Percentiles rank a stretch among this genome's conserved stretches.
These are phyloP conservation scores for Dasypolia templi DNA, from an alignment of 2,888 invertebrate species.

Conservation along the genomic window DNA sequence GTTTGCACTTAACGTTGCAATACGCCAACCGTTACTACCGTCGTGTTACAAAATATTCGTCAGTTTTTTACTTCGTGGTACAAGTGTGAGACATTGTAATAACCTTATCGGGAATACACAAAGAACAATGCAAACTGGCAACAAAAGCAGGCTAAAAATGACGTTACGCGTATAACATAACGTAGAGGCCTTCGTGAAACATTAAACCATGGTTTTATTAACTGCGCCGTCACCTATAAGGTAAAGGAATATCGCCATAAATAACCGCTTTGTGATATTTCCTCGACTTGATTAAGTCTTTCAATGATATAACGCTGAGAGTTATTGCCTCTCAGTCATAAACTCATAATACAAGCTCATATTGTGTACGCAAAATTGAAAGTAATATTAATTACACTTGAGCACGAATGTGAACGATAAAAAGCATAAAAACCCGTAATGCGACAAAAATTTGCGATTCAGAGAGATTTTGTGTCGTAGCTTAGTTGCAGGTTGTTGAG, in stretches of 20 bases:
- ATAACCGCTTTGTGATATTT: constrained; percentile 79
- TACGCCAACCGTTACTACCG: constrained; percentile 24
- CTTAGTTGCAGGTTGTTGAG: constrained; percentile 84
- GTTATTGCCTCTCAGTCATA: constrained; percentile 69
- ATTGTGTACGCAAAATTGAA: constrained; percentile 63
- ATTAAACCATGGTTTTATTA: constrained; percentile 81
- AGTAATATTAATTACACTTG: constrained; percentile 63
- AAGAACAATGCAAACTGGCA: constrained; percentile 68
- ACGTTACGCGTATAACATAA: constrained; percentile 70
- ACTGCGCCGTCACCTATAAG: constrained; percentile 75
- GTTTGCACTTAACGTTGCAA: constrained; percentile 41
- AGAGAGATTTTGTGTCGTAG: constrained; percentile 75
- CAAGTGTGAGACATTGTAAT: constrained; percentile 51
- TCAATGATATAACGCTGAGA: constrained; percentile 74
- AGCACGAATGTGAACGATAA: constrained; percentile 53
- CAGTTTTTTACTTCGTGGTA: constrained; percentile 52
- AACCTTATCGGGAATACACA: constrained; percentile 55
- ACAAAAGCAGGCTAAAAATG: constrained; percentile 74
- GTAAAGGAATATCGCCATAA: constrained; percentile 80
- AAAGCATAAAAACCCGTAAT: constrained; percentile 51
- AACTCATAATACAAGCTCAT: constrained; percentile 66
- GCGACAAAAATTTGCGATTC: constrained; percentile 74
- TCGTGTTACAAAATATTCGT: constrained; percentile 49
- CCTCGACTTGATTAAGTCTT: constrained; percentile 81
- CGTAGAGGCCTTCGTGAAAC: constrained; percentile 71